Evolutionary conservation across 2,113 vertebrate genomes (phyloP), one percentile per base, ranked within the genome.

Genomic region (Oplegnathus fasciatus): DNA sequence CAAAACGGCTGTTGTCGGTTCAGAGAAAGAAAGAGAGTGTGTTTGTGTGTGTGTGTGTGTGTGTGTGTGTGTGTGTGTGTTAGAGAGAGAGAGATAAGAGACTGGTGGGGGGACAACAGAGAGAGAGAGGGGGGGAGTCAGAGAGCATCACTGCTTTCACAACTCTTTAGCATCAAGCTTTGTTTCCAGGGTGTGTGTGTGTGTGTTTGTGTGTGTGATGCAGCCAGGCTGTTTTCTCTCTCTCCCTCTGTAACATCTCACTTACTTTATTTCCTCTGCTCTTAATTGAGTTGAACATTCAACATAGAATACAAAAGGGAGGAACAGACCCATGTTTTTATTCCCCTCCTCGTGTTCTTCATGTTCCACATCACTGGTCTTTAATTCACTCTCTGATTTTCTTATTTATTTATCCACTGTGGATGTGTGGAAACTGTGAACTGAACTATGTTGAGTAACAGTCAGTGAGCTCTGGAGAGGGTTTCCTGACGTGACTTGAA

Each of bases 71-170:
- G 46, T 5, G 68, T 26, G 26, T 24, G 68, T 10, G 44, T n/a
- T n/a, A n/a, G n/a, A 11, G 44, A 9, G 15, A 1, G 52, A 26
- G 70, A 44, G 24, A 37, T 3, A 34, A 37, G 48, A 55, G 50
- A 26, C 20, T 18, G 70, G 28, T 26, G 44, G 1, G 24, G n/a
- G 52, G 32, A 52, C 44, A 54, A 46, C 8, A 73, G 28, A 20
- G 30, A 10, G 20, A 60, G 48, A 62, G 70, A 64, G 69, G 34
- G 26, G 7, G 50, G 69, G 22, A 75, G 79, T 54, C 44, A 79
- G 61, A 62, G 75, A 77, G 84, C 72, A 77, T 80, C 66, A 18
- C 71, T 64, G 84, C 87, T 68, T 52, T 89, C 88, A 86, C 57
- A 78, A 74, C 6, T 0, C 72, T 69, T 89, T 74, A 86, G 20